Evolutionary conservation across 2,113 vertebrate genomes (phyloP).

Genomic region (Tringa solitaria): DNA sequence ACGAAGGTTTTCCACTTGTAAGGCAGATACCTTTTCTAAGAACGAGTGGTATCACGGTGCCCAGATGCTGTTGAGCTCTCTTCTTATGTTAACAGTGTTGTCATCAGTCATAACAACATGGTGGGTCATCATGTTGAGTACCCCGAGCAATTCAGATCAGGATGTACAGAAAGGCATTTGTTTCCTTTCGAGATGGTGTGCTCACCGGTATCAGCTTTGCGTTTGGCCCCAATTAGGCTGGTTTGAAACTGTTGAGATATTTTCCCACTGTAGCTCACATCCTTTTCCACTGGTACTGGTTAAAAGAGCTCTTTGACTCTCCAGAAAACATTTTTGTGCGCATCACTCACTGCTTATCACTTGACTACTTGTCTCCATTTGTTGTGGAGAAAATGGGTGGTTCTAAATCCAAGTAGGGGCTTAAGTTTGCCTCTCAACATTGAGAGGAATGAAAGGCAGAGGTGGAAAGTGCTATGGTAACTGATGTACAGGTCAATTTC

Average conservation of each 20-base stretch:
- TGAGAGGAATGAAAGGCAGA: neutral
- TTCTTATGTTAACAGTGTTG: neutral
- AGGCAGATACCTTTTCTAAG: neutral
- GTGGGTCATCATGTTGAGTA: neutral
- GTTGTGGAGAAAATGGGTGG: neutral
- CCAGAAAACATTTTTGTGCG: neutral
- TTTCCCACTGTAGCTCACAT: neutral
- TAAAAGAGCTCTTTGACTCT: neutral
- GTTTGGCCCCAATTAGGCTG: neutral
- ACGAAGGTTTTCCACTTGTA: neutral
- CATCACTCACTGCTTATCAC: neutral
- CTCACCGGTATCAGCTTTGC: neutral
- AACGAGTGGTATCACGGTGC: neutral
- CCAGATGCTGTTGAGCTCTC: neutral
- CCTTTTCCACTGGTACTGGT: neutral
- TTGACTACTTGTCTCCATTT: neutral
- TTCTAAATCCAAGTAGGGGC: neutral
- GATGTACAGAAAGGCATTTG: neutral
- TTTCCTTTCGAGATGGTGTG: neutral
- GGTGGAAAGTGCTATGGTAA: neutral
- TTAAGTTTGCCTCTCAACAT: neutral
- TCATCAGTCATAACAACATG: neutral
- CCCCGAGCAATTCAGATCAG: neutral
- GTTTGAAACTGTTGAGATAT: neutral
- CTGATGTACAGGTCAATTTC: neutral